Evolutionary conservation across 2,797 vertebrate genomes (phyloP).

Genomic region (Myotis myotis): DNA sequence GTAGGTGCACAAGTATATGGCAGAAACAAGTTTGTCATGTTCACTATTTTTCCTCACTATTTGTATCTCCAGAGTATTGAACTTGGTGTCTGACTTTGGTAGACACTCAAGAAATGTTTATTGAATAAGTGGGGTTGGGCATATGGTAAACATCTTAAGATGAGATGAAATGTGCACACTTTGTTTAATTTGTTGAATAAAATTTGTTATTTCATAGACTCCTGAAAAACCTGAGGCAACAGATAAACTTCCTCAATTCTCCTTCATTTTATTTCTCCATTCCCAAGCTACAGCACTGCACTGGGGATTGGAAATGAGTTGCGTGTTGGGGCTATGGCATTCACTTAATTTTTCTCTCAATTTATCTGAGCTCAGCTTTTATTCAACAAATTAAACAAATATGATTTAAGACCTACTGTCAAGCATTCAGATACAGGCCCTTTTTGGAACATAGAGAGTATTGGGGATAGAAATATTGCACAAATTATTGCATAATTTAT

Average conservation of each 20-base stretch:
- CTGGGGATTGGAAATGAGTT: background rate
- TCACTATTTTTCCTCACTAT: background rate
- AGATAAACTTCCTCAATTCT: background rate
- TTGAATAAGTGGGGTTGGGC: background rate
- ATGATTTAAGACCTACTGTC: background rate
- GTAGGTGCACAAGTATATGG: background rate
- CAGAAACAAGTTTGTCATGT: background rate
- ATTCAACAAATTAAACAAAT: background rate
- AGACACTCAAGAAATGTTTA: background rate
- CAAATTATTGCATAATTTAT: background rate
- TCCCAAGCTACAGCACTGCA: background rate
- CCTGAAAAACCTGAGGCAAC: background rate
- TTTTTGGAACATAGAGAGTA: background rate
- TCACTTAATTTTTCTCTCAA: background rate
- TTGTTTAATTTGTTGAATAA: background rate
- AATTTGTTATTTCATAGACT: background rate
- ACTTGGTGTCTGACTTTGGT: background rate
- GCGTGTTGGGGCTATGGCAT: background rate
- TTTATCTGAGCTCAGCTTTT: background rate
- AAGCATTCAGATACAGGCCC: background rate
- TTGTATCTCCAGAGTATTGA: background rate
- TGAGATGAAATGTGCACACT: background rate
- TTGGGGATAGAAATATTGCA: background rate
- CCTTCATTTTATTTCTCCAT: background rate
- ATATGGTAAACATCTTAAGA: background rate